Base-by-base conservation (phyloP, 2,113 vertebrate species). In the Anas platyrhynchos region DNA sequence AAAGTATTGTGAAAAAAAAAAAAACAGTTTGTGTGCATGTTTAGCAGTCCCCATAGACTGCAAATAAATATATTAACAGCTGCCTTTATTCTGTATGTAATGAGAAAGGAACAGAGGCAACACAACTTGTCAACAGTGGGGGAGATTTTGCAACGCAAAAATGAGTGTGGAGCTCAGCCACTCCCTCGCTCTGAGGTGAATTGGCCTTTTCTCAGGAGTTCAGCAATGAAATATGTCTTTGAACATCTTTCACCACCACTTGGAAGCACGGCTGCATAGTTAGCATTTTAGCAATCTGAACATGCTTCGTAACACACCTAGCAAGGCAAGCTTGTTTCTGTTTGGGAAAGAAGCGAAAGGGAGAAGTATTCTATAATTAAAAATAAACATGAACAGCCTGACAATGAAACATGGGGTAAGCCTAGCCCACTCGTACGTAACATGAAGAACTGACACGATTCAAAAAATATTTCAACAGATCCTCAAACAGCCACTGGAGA, bases 401-500 rank as follows among this genome's bases (percentile, higher is more conserved):
- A 50, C 44, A 16, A 8, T 52, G 43, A 38, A 84, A 65, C 16
- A 6, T 18, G 17, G 26, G 61, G 23, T 79, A 55, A 91, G 36
- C 31, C 46, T 65, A 10, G 43, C 68, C 8, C 20, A 2, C 44
- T 77, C n/a, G 1, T 65, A 23, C 2, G 29, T 59, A 56, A 63
- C 13, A 11, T 55, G 26, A 93, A 86, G 8, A 89, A 92, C 95
- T 98, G 92, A 98, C 68, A 52, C 73, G 48, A 41, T 96, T 91
- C 77, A 94, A 96, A 96, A 95, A 87, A 93, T 98, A 93, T 97
- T 97, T 87, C 98, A 96, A 97, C 97, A 99, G 99, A 99, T 98
- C 99, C 99, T 91, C 99, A 99, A 94, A 99, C 98, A 76, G 99
- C 99, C 96, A 98, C 98, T 95, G 98, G 99, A 94, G 99, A 99